Evolutionary conservation across 2,113 vertebrate genomes (phyloP).

Genomic region (Neotoma lepida): DNA sequence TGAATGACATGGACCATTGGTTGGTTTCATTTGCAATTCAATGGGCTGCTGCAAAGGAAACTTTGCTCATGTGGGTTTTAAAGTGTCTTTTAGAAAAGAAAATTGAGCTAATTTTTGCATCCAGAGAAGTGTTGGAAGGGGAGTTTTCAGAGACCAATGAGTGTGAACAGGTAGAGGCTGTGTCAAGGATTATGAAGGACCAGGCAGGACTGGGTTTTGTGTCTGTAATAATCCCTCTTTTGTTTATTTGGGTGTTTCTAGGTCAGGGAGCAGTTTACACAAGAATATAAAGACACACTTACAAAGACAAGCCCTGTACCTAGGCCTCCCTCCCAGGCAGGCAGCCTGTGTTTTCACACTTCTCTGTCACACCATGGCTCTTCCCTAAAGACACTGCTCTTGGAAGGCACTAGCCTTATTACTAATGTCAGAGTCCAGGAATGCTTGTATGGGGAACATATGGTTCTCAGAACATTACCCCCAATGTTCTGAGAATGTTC

Average conservation of each 20-base stretch:
- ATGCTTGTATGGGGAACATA: neutral
- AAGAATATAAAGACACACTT: neutral
- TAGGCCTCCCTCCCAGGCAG: neutral
- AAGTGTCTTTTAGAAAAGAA: conserved; percentile 77
- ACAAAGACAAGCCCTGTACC: conserved; percentile 30
- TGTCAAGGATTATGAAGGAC: conserved; percentile 77
- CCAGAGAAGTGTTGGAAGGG: conserved; percentile 62
- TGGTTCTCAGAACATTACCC: neutral
- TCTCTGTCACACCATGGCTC: neutral
- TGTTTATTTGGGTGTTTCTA: conserved; percentile 80
- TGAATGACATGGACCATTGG: conserved; percentile 76
- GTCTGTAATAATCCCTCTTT: conserved; percentile 83
- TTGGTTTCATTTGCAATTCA: conserved; percentile 74
- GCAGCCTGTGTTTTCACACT: neutral
- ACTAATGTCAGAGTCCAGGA: neutral
- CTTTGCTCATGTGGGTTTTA: conserved; percentile 72
- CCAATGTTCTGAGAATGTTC: no score
- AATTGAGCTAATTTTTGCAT: conserved; percentile 80
- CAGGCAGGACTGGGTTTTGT: conserved; percentile 80
- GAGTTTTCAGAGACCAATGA: conserved; percentile 73
- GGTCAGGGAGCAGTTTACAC: conserved; percentile 80
- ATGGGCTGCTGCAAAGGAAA: conserved; percentile 76
- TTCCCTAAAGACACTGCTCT: neutral
- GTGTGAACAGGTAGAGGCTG: conserved; percentile 79
- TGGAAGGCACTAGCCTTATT: neutral